Conservation (phyloP, 2,888 invertebrate genomes). For the Aelia acuminata region DNA sequence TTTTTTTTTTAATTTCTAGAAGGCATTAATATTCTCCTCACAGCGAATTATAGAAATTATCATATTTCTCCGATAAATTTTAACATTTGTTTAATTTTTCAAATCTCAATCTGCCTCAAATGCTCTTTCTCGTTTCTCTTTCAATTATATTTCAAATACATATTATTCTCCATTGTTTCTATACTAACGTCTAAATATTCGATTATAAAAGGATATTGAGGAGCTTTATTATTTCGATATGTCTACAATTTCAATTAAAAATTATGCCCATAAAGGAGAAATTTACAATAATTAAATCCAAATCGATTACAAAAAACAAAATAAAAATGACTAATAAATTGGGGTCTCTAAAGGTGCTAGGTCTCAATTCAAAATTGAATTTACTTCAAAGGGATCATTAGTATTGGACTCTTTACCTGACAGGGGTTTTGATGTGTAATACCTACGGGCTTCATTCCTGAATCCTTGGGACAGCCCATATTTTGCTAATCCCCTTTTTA, state of each 20-base stretch:
- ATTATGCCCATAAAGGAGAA: not conserved
- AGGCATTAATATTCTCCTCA: not conserved
- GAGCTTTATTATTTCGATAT: not conserved
- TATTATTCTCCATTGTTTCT: not conserved
- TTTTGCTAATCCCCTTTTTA: slow-evolving; percentile 52
- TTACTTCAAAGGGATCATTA: slow-evolving; percentile 50
- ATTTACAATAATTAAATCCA: not conserved
- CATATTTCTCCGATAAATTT: not conserved
- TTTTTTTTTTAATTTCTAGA: not conserved
- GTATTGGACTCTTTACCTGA: slow-evolving; percentile 53
- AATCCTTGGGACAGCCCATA: slow-evolving; percentile 57
- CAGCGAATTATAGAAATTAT: not conserved
- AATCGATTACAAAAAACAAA: not conserved
- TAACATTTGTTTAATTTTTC: not conserved
- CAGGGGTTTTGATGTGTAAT: slow-evolving; percentile 51
- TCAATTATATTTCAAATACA: not conserved
- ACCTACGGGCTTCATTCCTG: slow-evolving; percentile 50
- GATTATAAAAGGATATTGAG: not conserved
- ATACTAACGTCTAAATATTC: not conserved
- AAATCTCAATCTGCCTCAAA: slow-evolving; percentile 15
- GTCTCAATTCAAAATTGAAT: slow-evolving; percentile 52
- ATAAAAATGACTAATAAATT: not conserved
- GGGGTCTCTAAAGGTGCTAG: slow-evolving; percentile 46
- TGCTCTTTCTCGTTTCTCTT: not conserved
- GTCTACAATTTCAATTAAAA: not conserved